Base-by-base conservation (phyloP, 2,888 invertebrate species). In the Bembecia ichneumoniformis region DNA sequence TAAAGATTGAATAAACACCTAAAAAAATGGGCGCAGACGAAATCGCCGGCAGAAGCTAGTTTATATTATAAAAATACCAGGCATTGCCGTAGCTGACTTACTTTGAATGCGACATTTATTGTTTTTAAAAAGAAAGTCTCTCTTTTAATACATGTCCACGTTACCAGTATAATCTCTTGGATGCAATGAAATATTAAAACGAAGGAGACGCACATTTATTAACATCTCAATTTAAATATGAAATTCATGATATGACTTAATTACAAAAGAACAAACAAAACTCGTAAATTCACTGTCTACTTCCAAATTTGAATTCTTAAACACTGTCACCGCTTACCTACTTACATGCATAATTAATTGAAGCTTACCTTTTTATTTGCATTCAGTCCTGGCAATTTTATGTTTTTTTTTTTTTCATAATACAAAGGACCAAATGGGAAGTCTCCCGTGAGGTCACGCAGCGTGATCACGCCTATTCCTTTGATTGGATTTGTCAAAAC, bases 401-500 rank as follows among this genome's bases (percentile, higher is more conserved):
- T 46, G 43, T 55, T 51, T 53, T 51, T 48, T 49, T 48, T 47
- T 17, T 46, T 46, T 45, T 43, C n/a, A 15, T 40, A 13, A n/a
- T 14, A 14, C 5, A n/a, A 14, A 13, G 13, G 50, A 52, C 51
- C 55, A 55, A 56, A 53, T 54, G 54, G 50, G 47, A 49, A 48
- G 56, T 55, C 55, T 57, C 58, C 51, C 59, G 56, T 55, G 56
- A 53, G 48, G 51, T 51, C 45, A 53, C 53, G 44, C 16, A 17
- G 16, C 36, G 17, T 47, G 44, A 44, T 47, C 49, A 51, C 50
- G 54, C 52, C 52, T 47, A 48, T 48, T 49, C 40, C 51, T 55
- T 51, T 57, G 59, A 60, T 57, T 58, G 55, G 58, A 61, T 62
- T 60, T 62, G 60, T 61, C 55, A 62, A 57, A 63, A 57, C 47